Evolutionary conservation across 2,113 vertebrate genomes (phyloP).

Genomic region (Etheostoma cragini): DNA sequence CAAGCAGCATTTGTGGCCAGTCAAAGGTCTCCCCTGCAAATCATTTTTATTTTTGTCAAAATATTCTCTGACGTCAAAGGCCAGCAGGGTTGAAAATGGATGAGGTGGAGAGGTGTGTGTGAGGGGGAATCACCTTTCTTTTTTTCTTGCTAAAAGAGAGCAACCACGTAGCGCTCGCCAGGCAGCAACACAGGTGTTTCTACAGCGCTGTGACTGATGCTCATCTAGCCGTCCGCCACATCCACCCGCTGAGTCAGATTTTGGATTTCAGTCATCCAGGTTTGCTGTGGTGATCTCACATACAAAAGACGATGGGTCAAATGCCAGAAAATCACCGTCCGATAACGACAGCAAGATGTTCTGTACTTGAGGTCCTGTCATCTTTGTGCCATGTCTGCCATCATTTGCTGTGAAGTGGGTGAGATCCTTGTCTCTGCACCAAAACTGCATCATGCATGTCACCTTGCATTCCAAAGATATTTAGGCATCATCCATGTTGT

Average conservation of each 20-base stretch:
- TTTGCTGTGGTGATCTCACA: not conserved
- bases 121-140: constrained; percentile 31
- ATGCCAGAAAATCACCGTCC: not conserved
- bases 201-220: constrained; percentile 10
- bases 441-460: constrained; percentile 8
- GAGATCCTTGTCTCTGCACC: not conserved
- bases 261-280: not conserved
- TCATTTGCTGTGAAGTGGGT: constrained; percentile 2
- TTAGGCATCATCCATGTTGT: not conserved
- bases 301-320: constrained; percentile 6
- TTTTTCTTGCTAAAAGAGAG: constrained; percentile 43
- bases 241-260: not conserved
- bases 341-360: not conserved
- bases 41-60: constrained; percentile 11
- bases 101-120: constrained; percentile 17
- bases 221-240: not conserved
- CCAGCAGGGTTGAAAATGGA: constrained; percentile 43
- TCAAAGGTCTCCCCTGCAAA: constrained; percentile 63
- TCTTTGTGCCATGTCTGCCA: not conserved
- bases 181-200: constrained; percentile 10
- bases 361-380: not conserved
- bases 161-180: constrained; percentile 20
- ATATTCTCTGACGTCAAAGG: constrained; percentile 42
- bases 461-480: not conserved
- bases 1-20: constrained; percentile 47